Percentiles rank a stretch among this genome's conserved stretches.
Conservation (phyloP, 2,888 invertebrate genomes). For the Malachius bipustulatus region DNA sequence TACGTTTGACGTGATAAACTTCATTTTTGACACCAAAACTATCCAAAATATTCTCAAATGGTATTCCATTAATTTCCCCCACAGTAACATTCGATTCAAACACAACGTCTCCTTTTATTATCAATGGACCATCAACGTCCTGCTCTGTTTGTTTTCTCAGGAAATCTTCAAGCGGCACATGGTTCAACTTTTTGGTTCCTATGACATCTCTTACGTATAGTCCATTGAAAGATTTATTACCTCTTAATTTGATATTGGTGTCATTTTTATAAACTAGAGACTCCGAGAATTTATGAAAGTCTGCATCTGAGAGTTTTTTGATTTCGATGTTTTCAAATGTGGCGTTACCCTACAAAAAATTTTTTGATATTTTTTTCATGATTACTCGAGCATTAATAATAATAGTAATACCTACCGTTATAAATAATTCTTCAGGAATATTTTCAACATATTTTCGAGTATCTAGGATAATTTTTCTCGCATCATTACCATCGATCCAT, state of each 20-base stretch:
- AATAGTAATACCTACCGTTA: constrained; percentile 5
- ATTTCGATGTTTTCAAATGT: constrained; percentile 26
- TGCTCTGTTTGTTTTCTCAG: constrained; percentile 34
- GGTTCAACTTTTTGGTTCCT: constrained; percentile 33
- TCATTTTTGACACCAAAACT: constrained; percentile 21
- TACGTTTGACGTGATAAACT: constrained; percentile 26
- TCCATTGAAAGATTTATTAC: constrained; percentile 30
- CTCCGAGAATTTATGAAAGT: constrained; percentile 32
- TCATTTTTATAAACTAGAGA: constrained; percentile 37
- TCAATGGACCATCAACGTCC: constrained; percentile 26
- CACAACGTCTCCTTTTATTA: constrained; percentile 29
- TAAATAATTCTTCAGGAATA: constrained; percentile 2
- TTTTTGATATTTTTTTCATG: not conserved
- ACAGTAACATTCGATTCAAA: constrained; percentile 31
- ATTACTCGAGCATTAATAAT: not conserved
- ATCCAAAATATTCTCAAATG: constrained; percentile 22
- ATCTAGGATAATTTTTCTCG: no score
- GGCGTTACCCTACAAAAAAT: constrained; percentile 27
- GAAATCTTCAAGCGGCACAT: constrained; percentile 31
- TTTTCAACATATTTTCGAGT: no score
- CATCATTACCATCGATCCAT: no score
- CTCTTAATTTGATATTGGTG: constrained; percentile 24
- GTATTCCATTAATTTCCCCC: constrained; percentile 27
- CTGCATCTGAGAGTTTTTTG: constrained; percentile 31
- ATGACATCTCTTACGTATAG: constrained; percentile 31